A percentile compares a stretch with the other conserved stretches of the same genome.
These are phyloP conservation scores for Hyperopisus bebe DNA, from an alignment of 2,113 vertebrate genomes.

Conservation along the genomic window DNA sequence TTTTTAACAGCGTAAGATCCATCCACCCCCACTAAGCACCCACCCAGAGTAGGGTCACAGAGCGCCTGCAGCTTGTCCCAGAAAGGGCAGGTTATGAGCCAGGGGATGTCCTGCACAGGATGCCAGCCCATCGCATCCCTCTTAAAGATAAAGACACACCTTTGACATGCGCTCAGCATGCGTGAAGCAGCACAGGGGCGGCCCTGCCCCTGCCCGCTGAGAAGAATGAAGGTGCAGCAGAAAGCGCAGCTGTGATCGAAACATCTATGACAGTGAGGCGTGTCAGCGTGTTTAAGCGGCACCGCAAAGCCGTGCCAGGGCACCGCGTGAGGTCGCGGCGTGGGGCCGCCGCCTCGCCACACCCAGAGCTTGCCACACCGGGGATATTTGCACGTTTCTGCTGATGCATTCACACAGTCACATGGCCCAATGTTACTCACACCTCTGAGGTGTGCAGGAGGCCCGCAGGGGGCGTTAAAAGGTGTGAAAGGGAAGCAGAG, in stretches of 20 bases:
- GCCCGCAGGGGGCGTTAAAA: background rate
- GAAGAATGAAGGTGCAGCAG: background rate
- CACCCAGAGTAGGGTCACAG: background rate
- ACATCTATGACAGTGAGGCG: background rate
- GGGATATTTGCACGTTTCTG: background rate
- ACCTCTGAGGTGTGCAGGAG: background rate
- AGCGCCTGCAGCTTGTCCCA: background rate
- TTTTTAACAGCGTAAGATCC: background rate
- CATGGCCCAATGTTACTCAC: background rate
- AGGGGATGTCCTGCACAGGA: background rate
- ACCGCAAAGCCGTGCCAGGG: background rate
- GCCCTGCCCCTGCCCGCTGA: background rate
- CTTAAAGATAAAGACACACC: constrained; percentile 2
- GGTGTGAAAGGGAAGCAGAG: background rate
- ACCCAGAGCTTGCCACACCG: background rate
- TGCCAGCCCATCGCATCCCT: background rate
- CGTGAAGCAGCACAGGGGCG: background rate
- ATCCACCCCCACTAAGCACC: background rate
- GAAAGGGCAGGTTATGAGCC: background rate
- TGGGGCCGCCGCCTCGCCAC: background rate
- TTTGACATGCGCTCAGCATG: background rate
- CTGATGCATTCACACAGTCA: background rate
- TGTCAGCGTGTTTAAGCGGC: background rate
- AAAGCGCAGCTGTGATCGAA: background rate
- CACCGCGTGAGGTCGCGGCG: background rate